Evolutionary conservation across 1,140 invertebrate genomes (phyloP), one percentile per base, ranked within the genome.

Genomic region (Steinernema feltiae): DNA sequence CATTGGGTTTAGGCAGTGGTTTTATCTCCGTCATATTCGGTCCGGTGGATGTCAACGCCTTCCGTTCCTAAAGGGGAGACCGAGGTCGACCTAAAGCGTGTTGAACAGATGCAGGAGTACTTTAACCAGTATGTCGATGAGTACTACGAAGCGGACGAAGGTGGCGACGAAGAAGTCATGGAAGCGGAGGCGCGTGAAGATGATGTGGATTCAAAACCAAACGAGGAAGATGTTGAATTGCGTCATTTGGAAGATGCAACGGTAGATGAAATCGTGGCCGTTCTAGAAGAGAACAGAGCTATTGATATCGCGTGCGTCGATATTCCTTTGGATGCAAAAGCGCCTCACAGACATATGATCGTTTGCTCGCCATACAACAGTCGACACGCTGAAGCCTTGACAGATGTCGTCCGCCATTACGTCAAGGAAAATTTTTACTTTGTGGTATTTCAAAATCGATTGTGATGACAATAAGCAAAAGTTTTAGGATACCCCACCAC

Each of bases 61-160:
- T 76, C 74, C n/a, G 53, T 63, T 12, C 53, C 53, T 7, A 63
- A 63, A 21, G 53, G 24, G 12, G 53, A 63, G 24, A 21, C 7
- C 53, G 24, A 15, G 7, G n/a, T 53, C 24, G 76, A 70, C n/a
- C 12, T 32, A 15, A 41, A 78, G 29, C 74, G 72, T 15, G 69
- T 77, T 12, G n/a, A 35, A 15, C 74, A 78, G 72, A 77, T 77
- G 74, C 48, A 76, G 35, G 53, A 77, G n/a, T 77, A 77, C 31
- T 77, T 70, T 32, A 32, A 69, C 15, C 76, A 77, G 53, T 77
- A 77, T 35, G 75, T 73, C 3, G 73, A 77, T 7, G 76, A 77
- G 35, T 77, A 77, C 30, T 63, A 63, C 53, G 53, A 63, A 27
- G 27, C 29, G 1, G 76, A 76, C 27, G 73, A 76, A 30, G 75